These are phyloP conservation scores for Aphidius ervi DNA, from an alignment of 1,140 invertebrate genomes.

Conservation along the genomic window DNA sequence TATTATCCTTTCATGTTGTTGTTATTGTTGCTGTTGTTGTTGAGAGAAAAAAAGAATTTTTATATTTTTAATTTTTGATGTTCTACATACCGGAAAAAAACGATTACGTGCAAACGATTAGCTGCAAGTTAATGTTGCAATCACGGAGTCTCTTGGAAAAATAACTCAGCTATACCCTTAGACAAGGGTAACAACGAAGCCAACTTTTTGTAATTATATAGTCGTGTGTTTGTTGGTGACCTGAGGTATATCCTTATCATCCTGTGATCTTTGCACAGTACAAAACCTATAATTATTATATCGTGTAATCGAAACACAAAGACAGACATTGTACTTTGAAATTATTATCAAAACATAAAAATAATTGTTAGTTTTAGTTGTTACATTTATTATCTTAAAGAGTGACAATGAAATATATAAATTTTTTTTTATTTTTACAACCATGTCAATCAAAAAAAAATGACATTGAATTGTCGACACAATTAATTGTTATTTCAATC, in stretches of 20 bases:
- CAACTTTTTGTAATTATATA: constrained; percentile 18
- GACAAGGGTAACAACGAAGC: not conserved
- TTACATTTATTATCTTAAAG: not conserved
- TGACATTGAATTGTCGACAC: too few species aligned
- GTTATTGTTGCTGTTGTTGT: not conserved
- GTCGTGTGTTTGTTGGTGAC: constrained; percentile 12
- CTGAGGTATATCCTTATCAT: constrained; percentile 21
- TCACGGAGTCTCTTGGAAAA: constrained; percentile 13
- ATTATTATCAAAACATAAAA: not conserved
- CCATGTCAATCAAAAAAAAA: too few species aligned
- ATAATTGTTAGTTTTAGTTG: not conserved
- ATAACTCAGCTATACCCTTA: constrained; percentile 8
- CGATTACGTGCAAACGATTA: constrained; percentile 23
- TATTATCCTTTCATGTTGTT: not conserved
- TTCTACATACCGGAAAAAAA: constrained; percentile 10
- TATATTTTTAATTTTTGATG: not conserved
- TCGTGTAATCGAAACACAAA: not conserved
- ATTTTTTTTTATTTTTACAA: too few species aligned
- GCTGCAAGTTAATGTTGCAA: constrained; percentile 13
- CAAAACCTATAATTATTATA: constrained; percentile 18
- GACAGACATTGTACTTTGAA: not conserved
- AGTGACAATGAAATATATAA: too few species aligned
- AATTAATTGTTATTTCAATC: too few species aligned
- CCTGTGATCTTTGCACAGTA: constrained; percentile 14
- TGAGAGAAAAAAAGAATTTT: not conserved